Percentiles rank a stretch among this genome's conserved stretches.
These are phyloP conservation scores for Prionailurus bengalensis DNA, from an alignment of 2,113 vertebrate species.

Conservation along the genomic window DNA sequence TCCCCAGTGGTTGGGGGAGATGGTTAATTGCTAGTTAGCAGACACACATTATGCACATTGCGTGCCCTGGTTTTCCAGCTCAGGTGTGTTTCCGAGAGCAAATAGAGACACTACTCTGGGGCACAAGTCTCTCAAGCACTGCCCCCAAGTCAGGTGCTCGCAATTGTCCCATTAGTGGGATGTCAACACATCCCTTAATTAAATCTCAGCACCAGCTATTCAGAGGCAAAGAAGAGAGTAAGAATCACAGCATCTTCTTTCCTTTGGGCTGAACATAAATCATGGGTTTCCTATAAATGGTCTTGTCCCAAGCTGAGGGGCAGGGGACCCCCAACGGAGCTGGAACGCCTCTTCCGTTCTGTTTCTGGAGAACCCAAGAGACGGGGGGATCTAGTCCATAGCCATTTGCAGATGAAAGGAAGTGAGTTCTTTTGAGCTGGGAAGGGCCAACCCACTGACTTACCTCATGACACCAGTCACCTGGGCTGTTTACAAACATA, in stretches of 20 bases:
- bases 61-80: neutral
- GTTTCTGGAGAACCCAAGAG: rapidly evolving
- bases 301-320: neutral
- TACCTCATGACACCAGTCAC: neutral
- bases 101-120: rapidly evolving
- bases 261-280: rapidly evolving
- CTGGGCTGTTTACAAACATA: neutral
- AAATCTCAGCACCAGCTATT: too few relatives aligned
- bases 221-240: neutral
- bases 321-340: rapidly evolving
- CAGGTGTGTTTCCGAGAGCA: rapidly evolving
- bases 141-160: neutral
- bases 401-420: too few relatives aligned
- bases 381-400: rapidly evolving
- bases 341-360: rapidly evolving
- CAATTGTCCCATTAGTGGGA: rapidly evolving
- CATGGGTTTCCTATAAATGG: rapidly evolving
- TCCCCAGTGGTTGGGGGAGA: neutral
- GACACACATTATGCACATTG: rapidly evolving
- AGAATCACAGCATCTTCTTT: neutral
- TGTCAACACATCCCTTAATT: rapidly evolving
- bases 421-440: rapidly evolving
- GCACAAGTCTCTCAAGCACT: too few relatives aligned
- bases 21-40: neutral
- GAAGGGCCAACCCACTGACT: neutral